Percentiles rank a stretch among this genome's conserved stretches.
phyloP scores from a whole-genome alignment of 37 sponge, comb jelly and placozoan genomes.

The Chondrosia reniformis region DNA sequence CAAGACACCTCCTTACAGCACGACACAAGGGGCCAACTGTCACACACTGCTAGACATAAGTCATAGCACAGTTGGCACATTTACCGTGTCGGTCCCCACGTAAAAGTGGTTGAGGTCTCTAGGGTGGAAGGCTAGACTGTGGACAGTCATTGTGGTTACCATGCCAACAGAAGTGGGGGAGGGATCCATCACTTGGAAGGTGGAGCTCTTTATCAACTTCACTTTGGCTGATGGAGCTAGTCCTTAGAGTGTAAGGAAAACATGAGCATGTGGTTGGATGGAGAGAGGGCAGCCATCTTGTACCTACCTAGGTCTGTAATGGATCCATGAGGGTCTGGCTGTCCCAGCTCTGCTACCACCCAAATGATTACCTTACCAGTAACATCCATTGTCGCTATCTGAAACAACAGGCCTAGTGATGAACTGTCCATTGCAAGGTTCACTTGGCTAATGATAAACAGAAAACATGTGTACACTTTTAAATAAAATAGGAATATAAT shows the following conservation, averaged over 20 bases:
- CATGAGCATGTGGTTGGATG: not conserved
- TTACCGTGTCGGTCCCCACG: slow-evolving; percentile 49
- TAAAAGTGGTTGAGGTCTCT: slow-evolving; percentile 51
- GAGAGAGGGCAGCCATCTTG: no score
- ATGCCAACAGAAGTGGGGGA: not conserved
- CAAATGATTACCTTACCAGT: slow-evolving; percentile 26
- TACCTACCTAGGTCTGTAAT: slow-evolving; percentile 71
- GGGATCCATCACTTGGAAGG: slow-evolving; percentile 18
- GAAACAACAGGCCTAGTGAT: slow-evolving; percentile 68
- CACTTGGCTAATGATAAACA: no score
- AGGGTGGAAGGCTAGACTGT: slow-evolving; percentile 41
- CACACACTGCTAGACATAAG: not conserved
- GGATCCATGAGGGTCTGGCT: slow-evolving; percentile 80
- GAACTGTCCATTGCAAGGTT: no score
- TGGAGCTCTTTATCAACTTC: slow-evolving; percentile 73
- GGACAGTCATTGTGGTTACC: not conserved
- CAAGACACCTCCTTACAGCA: no score
- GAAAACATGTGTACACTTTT: no score
- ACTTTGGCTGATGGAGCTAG: slow-evolving; percentile 80
- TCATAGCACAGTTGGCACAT: not conserved
- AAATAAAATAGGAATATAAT: no score
- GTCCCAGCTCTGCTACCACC: slow-evolving; percentile 71
- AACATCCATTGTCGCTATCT: slow-evolving; percentile 69
- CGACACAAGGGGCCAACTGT: not conserved
- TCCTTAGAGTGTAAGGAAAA: slow-evolving; percentile 8